Evolutionary conservation across 2,797 vertebrate species (phyloP).

Genomic region (Cirrhinus mrigala): DNA sequence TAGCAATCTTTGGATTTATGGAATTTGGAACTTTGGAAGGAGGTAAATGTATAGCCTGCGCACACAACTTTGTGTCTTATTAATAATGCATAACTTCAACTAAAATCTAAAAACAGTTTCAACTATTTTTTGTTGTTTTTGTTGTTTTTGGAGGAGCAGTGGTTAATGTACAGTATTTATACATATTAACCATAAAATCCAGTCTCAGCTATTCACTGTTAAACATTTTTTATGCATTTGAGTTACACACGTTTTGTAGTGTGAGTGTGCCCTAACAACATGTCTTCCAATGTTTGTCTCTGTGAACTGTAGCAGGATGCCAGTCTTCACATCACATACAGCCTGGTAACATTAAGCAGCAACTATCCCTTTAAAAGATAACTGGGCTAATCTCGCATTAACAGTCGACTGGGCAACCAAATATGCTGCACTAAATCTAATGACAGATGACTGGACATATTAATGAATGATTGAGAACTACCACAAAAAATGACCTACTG

Average conservation of each 20-base stretch:
- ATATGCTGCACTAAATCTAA: neutral
- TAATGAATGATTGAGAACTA: neutral
- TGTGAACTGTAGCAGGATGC: neutral
- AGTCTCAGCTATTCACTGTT: neutral
- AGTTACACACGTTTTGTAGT: neutral
- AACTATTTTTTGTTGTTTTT: no score
- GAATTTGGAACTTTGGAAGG: neutral
- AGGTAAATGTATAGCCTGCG: neutral
- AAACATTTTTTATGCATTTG: neutral
- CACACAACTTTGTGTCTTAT: neutral
- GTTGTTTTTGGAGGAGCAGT: no score
- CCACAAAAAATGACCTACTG: neutral
- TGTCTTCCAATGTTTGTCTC: neutral
- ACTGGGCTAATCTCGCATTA: constrained; percentile 74
- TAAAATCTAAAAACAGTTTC: no score
- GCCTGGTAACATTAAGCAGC: neutral
- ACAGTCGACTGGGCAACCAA: constrained; percentile 23
- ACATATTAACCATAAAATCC: neutral
- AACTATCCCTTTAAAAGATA: constrained; percentile 63
- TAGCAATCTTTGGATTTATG: neutral
- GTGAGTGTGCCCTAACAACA: neutral
- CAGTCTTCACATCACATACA: neutral
- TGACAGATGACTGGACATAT: neutral
- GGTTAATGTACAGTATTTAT: no score
- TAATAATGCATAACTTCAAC: neutral